phyloP scores from a whole-genome alignment of 2,113 vertebrate species.

The Excalfactoria chinensis region DNA sequence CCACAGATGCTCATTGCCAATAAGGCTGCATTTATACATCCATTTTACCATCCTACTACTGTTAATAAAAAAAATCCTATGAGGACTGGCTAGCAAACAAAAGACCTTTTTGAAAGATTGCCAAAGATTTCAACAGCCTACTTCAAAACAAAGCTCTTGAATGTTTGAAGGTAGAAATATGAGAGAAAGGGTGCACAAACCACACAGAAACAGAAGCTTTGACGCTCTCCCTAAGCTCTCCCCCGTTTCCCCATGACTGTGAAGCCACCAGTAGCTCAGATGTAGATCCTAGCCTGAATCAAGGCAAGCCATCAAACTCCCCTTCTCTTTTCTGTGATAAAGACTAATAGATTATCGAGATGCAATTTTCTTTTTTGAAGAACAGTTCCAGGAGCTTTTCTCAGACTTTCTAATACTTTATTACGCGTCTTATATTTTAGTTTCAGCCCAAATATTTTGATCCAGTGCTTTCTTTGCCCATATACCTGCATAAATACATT shows the following conservation, averaged over 20 bases:
- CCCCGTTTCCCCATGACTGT: background rate
- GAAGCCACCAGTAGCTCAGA: background rate
- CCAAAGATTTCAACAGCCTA: background rate
- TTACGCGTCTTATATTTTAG: background rate
- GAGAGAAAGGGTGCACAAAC: background rate
- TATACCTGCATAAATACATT: background rate
- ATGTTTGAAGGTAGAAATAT: background rate
- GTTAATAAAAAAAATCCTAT: background rate
- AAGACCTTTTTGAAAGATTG: background rate
- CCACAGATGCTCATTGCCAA: background rate
- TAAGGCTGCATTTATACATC: background rate
- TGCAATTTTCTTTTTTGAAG: background rate
- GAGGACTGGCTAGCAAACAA: background rate
- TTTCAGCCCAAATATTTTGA: background rate
- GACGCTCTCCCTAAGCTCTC: background rate
- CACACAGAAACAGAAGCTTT: background rate
- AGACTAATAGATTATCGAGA: background rate
- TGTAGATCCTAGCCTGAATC: background rate
- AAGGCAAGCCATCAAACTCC: background rate
- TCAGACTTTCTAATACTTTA: background rate
- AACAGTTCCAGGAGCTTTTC: background rate
- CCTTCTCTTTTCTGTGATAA: background rate
- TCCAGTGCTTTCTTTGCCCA: background rate
- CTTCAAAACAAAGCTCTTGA: background rate
- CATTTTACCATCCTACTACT: background rate